Evolutionary conservation across 2,797 vertebrate species (phyloP).

Genomic region (Neomorphus geoffroyi): DNA sequence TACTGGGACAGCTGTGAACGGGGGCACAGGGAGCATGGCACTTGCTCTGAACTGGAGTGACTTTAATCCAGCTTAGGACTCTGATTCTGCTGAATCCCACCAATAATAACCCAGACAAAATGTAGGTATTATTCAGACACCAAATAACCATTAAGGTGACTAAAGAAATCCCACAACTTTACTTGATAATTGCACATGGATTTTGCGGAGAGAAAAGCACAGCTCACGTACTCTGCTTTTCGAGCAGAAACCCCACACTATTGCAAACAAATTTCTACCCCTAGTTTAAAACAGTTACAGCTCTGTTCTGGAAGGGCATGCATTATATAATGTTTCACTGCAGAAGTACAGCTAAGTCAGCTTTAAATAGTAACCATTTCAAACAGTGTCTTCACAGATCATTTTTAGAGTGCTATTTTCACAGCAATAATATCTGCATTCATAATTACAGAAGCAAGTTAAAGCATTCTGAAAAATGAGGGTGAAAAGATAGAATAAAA

Average conservation of each 20-base stretch:
- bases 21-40: not conserved
- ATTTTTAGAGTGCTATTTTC: constrained; percentile 51
- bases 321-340: not conserved
- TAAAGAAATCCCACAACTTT: not conserved
- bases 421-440: constrained; percentile 62
- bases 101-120: not conserved
- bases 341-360: constrained; percentile 17
- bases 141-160: not conserved
- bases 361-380: constrained; percentile 49
- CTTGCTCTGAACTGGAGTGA: not conserved
- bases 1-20: not conserved
- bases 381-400: constrained; percentile 18
- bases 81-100: not conserved
- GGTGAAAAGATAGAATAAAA: constrained; percentile 64
- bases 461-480: constrained; percentile 40
- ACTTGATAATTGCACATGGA: not conserved
- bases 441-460: constrained; percentile 62
- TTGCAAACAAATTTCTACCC: not conserved
- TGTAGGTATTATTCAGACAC: not conserved
- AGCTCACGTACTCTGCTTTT: not conserved
- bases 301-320: not conserved
- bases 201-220: not conserved
- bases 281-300: not conserved
- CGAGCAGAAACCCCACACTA: not conserved
- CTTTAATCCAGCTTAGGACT: not conserved